These are phyloP conservation scores for Epizoanthus illoricatus DNA, from an alignment of 92 coral and sea anemone genomes.

Conservation along the genomic window DNA sequence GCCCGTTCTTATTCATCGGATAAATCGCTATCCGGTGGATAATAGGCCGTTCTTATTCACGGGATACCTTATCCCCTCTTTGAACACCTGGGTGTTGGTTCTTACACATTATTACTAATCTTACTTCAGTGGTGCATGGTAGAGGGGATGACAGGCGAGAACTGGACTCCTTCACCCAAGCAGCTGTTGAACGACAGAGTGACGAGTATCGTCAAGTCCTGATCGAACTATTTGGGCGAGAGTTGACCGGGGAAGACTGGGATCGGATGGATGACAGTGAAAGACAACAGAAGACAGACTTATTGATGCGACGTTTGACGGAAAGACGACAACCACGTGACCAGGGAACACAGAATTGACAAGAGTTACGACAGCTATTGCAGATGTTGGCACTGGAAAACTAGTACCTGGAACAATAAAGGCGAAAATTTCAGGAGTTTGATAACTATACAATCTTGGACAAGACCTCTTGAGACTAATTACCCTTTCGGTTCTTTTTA, in stretches of 20 bases:
- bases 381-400: neutral
- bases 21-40: too few species aligned
- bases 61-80: too few species aligned
- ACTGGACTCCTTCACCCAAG: slow-evolving; percentile 45
- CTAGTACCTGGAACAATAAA: too few species aligned
- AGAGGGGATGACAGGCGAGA: slow-evolving; percentile 49
- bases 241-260: slow-evolving; percentile 74
- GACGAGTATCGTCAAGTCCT: slow-evolving; percentile 58
- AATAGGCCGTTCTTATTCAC: too few species aligned
- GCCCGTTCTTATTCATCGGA: too few species aligned
- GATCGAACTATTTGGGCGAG: slow-evolving; percentile 62
- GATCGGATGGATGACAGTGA: slow-evolving; percentile 62
- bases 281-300: slow-evolving; percentile 45
- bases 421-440: too few species aligned
- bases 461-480: too few species aligned
- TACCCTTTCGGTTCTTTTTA: too few species aligned
- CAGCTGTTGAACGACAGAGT: slow-evolving; percentile 43
- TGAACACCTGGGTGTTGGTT: neutral
- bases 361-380: neutral
- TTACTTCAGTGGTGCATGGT: slow-evolving; percentile 69
- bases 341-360: slow-evolving; percentile 8
- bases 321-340: slow-evolving; percentile 40
- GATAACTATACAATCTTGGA: too few species aligned
- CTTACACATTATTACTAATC: neutral
- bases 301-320: slow-evolving; percentile 53